Evolutionary conservation across 2,888 invertebrate species (phyloP), one percentile per base, ranked within the genome.

Genomic region (Hydrotaea diabolus): DNA sequence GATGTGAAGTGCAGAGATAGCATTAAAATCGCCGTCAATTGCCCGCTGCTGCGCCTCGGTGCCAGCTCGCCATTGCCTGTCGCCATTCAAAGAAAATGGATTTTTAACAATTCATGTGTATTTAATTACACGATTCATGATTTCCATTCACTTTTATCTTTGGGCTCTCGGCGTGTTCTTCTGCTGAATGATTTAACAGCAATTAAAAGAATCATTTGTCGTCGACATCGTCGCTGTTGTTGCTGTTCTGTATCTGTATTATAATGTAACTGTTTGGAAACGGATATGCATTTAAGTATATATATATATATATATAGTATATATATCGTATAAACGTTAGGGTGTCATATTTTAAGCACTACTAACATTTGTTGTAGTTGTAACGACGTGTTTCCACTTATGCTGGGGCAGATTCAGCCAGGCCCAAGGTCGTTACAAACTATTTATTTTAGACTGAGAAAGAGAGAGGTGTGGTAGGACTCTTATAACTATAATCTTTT

Each of bases 171-270:
- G 15, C 15, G 15, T 15, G 15, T 26, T 59, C 59, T 23, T 9
- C 19, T 59, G 59, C 7, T 59, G 59, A 59, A 59, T 59, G 13
- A 59, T 59, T 59, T 59, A 59, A 26, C 13, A 26, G 23, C 23
- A 59, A 59, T 59, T 59, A 59, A 59, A 59, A 26, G 23, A 59
- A 59, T 59, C 59, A 15, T 23, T 59, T 59, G 59, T 59, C 31
- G 31, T 31, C 31, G 31, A 2, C 7, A 7, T 7, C 31, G 31
- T 7, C 31, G 7, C 31, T 7, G 31, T 23, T 49, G 49, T 49
- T 49, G 15, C n/a, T n/a, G n/a, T 49, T n/a, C n/a, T 49, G n/a
- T n/a, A 49, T n/a, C n/a, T n/a, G 43, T 43, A 43, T 43, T 43
- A 9, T 19, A 57, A 57, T 57, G 23, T 59, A 19, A 26, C 59